Evolutionary conservation across 2,797 vertebrate genomes (phyloP), one percentile per base, ranked within the genome.

Genomic region (Bucorvus abyssinicus): DNA sequence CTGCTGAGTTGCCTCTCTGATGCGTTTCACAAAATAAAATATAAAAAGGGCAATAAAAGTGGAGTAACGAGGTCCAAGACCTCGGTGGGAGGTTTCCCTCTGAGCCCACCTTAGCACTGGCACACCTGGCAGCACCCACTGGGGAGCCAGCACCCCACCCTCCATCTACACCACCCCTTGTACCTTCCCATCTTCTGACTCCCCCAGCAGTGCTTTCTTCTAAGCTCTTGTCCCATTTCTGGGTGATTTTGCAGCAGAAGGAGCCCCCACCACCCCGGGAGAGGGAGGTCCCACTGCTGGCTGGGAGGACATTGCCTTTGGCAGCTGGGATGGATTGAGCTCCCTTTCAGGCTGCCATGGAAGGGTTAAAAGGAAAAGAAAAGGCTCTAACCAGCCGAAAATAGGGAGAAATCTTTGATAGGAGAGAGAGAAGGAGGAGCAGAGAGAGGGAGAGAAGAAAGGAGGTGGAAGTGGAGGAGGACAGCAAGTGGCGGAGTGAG

Each of bases 391-490:
- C 89, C 56, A 95, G 89, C 87, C 93, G 94, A 95, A 95, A 97
- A 95, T 95, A 96, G 93, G 83, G 86, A 86, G 84, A 95, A 88
- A 93, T 96, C 90, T 93, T 93, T 16, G 23, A 91, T 68, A 95
- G 81, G 78, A 91, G 84, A 78, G 92, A 93, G 90, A 94, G 93
- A 95, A 96, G 92, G 96, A 96, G 92, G 88, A 90, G 95, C 93
- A 0, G 92, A 92, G 68, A 87, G 92, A 95, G 90, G 87, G 91
- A 95, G 86, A 93, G 90, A 90, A 95, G 94, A 90, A 96, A 91
- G 94, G 92, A 93, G 94, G 95, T 92, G 29, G 83, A 96, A 95
- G 95, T 96, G 95, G 96, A 95, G 94, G 92, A 96, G 94, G 83
- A 92, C 94, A 95, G 95, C 85, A 90, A 96, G 96, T 83, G 96